Evolutionary conservation across 2,797 vertebrate species (phyloP), one percentile per base, ranked within the genome.

Genomic region (Acipenser ruthenus): DNA sequence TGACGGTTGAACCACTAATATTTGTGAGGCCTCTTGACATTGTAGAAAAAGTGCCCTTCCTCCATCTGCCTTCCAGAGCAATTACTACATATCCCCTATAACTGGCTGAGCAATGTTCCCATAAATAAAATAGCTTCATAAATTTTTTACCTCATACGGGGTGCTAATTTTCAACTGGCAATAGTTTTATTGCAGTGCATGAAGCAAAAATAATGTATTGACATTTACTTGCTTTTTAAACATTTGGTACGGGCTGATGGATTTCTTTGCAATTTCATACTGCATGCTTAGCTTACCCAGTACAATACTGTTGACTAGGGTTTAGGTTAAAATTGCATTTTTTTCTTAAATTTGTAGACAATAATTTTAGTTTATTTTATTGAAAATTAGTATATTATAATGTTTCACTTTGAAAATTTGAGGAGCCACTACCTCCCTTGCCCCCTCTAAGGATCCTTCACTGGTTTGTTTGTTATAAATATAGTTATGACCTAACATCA

Each of bases 101-200:
- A 8, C 56, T 13, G 69, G 68, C 68, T 65, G 62, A 68, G 72
- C 71, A 60, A 52, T 63, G 61, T 66, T 65, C 71, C 73, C 66
- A 69, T 72, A 65, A 68, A 69, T 61, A 73, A 73, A 71, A 56
- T 59, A 71, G 67, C 52, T 59, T 37, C 49, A 73, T 74, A 67
- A 70, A 74, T 76, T 65, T 73, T 69, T 48, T 51, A 73, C 71
- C 64, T 13, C 53, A 37, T 67, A n/a, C 65, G 61, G 23, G 13
- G 6, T 65, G 65, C 67, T 67, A 62, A 72, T 69, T 61, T 70
- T 62, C 65, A 60, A n/a, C 63, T 49, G 10, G 63, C 56, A 65
- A 64, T 67, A 68, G 67, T 61, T 72, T 72, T 67, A 70, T 68
- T 69, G 62, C 47, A 4, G 58, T 65, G 12, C 55, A 7, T 58